Percentiles rank a stretch among this genome's conserved stretches.
Evolutionary conservation across 2,113 vertebrate genomes (phyloP).

Genomic region (Macquaria ambigua): DNA sequence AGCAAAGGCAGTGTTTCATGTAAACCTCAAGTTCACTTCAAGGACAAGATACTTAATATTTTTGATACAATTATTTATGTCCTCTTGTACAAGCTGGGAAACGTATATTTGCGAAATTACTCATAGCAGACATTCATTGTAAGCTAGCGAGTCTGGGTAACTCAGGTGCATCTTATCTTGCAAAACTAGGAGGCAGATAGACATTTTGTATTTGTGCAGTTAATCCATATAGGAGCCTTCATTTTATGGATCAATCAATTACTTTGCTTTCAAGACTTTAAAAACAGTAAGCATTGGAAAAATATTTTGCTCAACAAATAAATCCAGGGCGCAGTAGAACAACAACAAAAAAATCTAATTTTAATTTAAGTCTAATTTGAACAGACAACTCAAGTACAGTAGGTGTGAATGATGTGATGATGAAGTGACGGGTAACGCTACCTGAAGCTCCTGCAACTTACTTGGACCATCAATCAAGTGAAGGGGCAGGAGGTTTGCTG

Average conservation of each 20-base stretch:
- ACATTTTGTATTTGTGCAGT: neutral
- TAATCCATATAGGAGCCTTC: neutral
- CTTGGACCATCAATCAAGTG: neutral
- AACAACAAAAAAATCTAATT: neutral
- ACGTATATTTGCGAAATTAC: neutral
- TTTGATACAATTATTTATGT: neutral
- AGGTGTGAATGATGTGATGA: neutral
- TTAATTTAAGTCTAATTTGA: neutral
- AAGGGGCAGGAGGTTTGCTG: neutral
- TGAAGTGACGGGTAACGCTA: neutral
- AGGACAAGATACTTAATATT: neutral
- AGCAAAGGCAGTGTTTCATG: neutral
- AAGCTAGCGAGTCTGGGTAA: neutral
- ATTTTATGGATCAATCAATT: neutral
- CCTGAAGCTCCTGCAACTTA: neutral
- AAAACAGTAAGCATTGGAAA: neutral
- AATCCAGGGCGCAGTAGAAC: neutral
- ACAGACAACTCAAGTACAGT: neutral
- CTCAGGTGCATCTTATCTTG: neutral
- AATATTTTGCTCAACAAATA: neutral
- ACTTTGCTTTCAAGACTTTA: neutral
- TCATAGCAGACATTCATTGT: neutral
- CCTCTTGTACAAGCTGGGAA: neutral
- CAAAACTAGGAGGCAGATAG: neutral
- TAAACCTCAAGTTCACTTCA: neutral